phyloP scores from a whole-genome alignment of 64 coral and sea anemone species.

The Stichodactyla mertensii region DNA sequence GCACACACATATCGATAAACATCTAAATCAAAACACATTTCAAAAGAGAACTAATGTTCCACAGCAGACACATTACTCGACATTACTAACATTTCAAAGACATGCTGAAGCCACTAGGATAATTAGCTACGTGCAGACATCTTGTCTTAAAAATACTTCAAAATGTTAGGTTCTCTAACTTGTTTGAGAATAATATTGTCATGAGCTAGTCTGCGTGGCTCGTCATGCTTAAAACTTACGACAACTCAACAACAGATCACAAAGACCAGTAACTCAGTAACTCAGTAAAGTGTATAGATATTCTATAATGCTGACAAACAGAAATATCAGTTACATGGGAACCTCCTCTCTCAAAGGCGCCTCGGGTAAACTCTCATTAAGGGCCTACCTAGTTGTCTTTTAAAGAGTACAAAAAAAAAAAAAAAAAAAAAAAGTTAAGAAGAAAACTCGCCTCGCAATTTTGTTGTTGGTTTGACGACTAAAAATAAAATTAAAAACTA shows the following conservation, averaged over 20 bases:
- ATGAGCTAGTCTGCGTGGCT: neutral
- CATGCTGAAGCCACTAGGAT: neutral
- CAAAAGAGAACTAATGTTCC: neutral
- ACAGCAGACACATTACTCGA: neutral
- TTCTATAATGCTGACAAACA: neutral
- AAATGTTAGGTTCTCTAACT: neutral
- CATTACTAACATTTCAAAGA: neutral
- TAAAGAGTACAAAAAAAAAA: neutral
- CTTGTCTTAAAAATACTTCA: neutral
- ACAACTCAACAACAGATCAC: neutral
- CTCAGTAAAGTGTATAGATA: neutral
- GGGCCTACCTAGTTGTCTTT: neutral
- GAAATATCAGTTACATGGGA: neutral
- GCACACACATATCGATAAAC: neutral
- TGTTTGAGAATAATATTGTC: neutral
- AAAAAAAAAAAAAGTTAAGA: neutral
- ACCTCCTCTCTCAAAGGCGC: neutral
- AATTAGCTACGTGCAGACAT: neutral
- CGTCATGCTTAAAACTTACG: neutral
- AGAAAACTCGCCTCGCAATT: neutral
- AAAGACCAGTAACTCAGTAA: neutral
- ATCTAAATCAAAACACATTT: slow-evolving; percentile 4
- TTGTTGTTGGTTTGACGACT: no score
- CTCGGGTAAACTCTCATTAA: neutral
- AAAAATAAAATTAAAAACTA: no score